Percentiles rank a stretch among this genome's conserved stretches.
Conservation (phyloP, 2,888 invertebrate genomes). For the Lasius fuliginosus region DNA sequence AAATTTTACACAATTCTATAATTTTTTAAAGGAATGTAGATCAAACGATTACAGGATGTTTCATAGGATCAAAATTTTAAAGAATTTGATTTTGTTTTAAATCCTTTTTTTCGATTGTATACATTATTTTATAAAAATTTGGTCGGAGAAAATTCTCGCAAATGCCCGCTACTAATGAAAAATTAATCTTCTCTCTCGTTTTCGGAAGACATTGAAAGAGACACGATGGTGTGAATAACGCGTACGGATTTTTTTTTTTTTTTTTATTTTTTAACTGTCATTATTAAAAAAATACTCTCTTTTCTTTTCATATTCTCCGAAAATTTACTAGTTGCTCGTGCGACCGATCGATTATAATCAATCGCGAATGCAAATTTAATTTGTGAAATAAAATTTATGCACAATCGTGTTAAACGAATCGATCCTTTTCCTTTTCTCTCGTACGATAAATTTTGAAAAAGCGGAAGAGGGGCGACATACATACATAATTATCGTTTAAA, state of each 20-base stretch:
- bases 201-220: conserved; percentile 17
- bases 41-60: background rate
- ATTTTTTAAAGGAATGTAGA: background rate
- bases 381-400: conserved; percentile 18
- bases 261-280: background rate
- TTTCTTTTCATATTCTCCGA: conserved; percentile 4
- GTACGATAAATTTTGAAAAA: conserved; percentile 16
- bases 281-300: conserved; percentile 18
- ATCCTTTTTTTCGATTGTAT: background rate
- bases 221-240: conserved; percentile 13
- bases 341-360: background rate
- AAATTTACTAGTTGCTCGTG: conserved; percentile 24
- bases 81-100: background rate
- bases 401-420: conserved; percentile 11
- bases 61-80: background rate
- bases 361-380: conserved; percentile 3
- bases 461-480: conserved; percentile 31
- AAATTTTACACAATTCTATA: background rate
- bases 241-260: background rate
- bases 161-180: background rate
- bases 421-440: background rate
- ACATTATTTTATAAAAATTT: background rate
- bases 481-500: conserved; percentile 32
- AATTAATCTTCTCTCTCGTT: conserved; percentile 15
- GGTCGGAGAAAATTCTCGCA: conserved; percentile 14